phyloP scores from a whole-genome alignment of 2,113 vertebrate species.

The Pseudorhombus dupliciocellatus region DNA sequence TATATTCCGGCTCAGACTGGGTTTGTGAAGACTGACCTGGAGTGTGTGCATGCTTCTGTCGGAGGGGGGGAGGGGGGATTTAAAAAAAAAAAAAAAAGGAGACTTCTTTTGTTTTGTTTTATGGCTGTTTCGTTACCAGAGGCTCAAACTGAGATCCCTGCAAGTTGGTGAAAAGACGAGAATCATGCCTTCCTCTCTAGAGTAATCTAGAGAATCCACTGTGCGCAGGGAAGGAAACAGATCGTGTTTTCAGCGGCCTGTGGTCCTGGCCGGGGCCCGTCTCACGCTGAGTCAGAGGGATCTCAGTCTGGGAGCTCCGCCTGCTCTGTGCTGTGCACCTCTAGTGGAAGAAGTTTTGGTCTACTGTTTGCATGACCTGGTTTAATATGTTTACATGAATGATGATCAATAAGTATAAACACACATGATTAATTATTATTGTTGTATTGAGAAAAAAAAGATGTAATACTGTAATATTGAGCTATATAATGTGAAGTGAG shows the following conservation, averaged over 20 bases:
- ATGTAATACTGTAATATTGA: constrained; percentile 77
- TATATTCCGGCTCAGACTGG: constrained; percentile 80
- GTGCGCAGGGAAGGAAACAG: constrained; percentile 24
- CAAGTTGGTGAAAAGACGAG: constrained; percentile 21
- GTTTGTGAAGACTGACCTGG: constrained; percentile 56
- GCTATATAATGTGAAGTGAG: constrained; percentile 80
- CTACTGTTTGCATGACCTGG: constrained; percentile 86
- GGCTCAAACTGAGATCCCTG: constrained; percentile 79
- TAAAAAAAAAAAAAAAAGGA: constrained; percentile 68
- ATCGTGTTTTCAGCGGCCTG: constrained; percentile 17
- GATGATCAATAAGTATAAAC: constrained; percentile 80
- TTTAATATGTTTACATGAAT: constrained; percentile 86
- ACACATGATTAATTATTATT: constrained; percentile 79
- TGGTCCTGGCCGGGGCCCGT: constrained; percentile 23
- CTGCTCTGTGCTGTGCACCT: constrained; percentile 80
- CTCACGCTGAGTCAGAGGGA: constrained; percentile 51
- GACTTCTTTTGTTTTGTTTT: constrained; percentile 56
- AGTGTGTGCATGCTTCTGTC: constrained; percentile 72
- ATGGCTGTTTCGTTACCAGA: constrained; percentile 76
- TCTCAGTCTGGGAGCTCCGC: constrained; percentile 76
- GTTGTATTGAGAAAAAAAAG: constrained; percentile 66
- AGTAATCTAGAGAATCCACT: constrained; percentile 5
- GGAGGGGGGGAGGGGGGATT: constrained; percentile 34
- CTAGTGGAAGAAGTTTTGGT: constrained; percentile 81
- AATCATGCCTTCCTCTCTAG: constrained; percentile 10